Base-by-base conservation (phyloP, 2,113 vertebrate genomes). In the Bufo gargarizans region DNA sequence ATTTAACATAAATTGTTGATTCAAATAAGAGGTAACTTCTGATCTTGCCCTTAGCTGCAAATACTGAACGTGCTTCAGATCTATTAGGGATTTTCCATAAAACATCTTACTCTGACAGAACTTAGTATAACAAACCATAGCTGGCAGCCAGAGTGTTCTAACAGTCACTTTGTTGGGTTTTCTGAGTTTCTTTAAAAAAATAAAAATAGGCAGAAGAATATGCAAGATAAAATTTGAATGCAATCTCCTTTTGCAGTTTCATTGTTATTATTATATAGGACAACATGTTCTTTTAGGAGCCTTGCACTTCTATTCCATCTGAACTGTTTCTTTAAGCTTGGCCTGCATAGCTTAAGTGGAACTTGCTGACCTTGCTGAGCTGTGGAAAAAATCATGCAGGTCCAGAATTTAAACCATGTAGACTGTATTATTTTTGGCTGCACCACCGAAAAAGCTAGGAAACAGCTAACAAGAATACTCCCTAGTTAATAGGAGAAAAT, bases 331-430 rank as follows among this genome's bases (percentile, higher is more conserved):
- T 78, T 88, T 77, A 85, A 71, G 22, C 45, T 53, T 86, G 67
- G 50, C 67, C 63, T 82, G 84, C 19, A 77, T 65, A 55, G 22
- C 58, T 77, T 85, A 22, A 47, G 20, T 77, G 53, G 77, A 89
- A 89, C 82, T 84, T 89, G 82, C 87, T 84, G 87, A 81, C 88
- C 72, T 86, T 81, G 84, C 88, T 82, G 13, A 81, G 69, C 71
- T 58, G 47, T 7, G 58, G 74, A 71, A 88, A 84, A 83, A 84
- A 88, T 76, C 86, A 88, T 81, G 45, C 71, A 77, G 74, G 47
- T 84, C 82, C 82, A 89, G 74, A 84, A 89, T 78, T n/a, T 56
- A 89, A 89, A 89, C 87, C 87, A 89, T 77, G 82, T 43, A 89
- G 59, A 56, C 72, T 69, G 6, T 89, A 84, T 89, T 89, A 67